Percentiles rank a stretch among this genome's conserved stretches.
These are phyloP conservation scores for Ptilodon capucinus DNA, from an alignment of 2,888 invertebrate genomes.

Conservation along the genomic window DNA sequence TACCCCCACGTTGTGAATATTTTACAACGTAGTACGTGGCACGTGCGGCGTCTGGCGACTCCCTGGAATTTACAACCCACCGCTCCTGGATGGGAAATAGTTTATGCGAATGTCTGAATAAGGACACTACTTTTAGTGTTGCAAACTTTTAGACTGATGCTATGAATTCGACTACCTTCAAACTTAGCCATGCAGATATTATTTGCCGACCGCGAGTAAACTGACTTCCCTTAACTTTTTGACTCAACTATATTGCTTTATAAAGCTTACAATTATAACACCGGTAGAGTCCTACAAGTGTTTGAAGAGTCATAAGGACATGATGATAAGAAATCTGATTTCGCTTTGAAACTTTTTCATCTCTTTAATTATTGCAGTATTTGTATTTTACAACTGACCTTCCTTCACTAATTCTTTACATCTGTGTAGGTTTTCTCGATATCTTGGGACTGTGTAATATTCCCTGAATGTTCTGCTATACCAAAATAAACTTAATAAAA, in stretches of 20 bases:
- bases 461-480: neutral
- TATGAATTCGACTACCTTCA: neutral
- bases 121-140: conserved; percentile 13
- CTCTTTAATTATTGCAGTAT: too few relatives aligned
- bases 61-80: conserved; percentile 34
- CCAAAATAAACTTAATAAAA: neutral
- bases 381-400: too few relatives aligned
- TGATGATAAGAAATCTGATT: too few relatives aligned
- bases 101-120: conserved; percentile 49
- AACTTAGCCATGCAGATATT: neutral
- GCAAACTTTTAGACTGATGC: neutral
- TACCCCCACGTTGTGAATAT: conserved; percentile 45
- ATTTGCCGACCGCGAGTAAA: too few relatives aligned
- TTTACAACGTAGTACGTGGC: conserved; percentile 47
- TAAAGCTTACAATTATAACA: too few relatives aligned
- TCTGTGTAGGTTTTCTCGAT: neutral
- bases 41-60: conserved; percentile 30
- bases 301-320: too few relatives aligned
- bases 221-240: too few relatives aligned
- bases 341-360: too few relatives aligned
- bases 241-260: too few relatives aligned
- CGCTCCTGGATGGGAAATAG: conserved; percentile 41
- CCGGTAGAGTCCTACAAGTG: too few relatives aligned
- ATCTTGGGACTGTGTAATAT: neutral
- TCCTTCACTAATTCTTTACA: neutral